Base-by-base conservation (phyloP, 2,113 vertebrate genomes). In the Pseudolaguvia tuberculata region DNA sequence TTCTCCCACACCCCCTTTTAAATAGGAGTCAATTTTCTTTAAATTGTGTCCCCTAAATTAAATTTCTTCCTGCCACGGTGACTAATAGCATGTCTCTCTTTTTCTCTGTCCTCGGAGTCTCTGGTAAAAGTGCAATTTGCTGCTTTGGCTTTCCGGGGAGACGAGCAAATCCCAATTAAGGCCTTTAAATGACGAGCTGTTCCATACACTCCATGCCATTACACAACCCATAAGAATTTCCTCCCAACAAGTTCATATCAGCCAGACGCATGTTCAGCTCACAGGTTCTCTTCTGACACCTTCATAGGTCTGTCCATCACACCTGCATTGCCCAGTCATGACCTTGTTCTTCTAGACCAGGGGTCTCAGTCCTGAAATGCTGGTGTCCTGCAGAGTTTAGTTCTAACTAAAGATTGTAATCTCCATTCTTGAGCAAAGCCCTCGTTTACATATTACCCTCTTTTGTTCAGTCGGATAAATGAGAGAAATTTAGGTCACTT, bases 1-100 rank as follows among this genome's bases (percentile, higher is more conserved):
- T 18, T 29, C 0, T 77, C 55, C 7, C 47, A 20, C 70, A 21
- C 1, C 5, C 15, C 27, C 62, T 70, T 51, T 83, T 83, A 79
- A 86, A 88, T 89, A 87, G 18, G 87, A 87, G 72, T 87, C 83
- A 84, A 85, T 85, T 90, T 88, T 85, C 80, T 87, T 84, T 84
- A 80, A 88, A 88, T 85, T 84, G 84, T 87, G 79, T 79, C 80
- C 79, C 65, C 70, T 77, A 84, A 67, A 20, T 87, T 84, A 73
- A 70, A 73, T 87, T 81, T 69, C 78, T 77, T 47, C 51, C 75
- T 50, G 67, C 75, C 67, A 55, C 31, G 59, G 75, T 55, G 75
- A 77, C 48, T 71, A 70, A 70, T 63, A 52, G 57, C 45, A 20
- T 35, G 31, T 1, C 35, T 70, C 56, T 61, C 39, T 67, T 17